Evolutionary conservation across 2,113 vertebrate genomes (phyloP).

Genomic region (Mionectes macconnelli): DNA sequence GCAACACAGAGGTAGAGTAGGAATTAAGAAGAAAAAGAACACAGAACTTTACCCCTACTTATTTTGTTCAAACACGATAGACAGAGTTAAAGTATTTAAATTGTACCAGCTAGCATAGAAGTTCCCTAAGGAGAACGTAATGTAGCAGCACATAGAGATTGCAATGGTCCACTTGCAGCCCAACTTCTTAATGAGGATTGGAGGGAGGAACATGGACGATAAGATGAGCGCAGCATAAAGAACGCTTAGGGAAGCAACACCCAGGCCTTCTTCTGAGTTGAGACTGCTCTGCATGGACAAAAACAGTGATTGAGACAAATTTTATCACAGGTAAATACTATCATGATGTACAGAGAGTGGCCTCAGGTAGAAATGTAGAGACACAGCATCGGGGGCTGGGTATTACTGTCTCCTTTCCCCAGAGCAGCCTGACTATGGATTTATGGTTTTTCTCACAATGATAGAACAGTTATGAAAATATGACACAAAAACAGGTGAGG

Average conservation of each 20-base stretch:
- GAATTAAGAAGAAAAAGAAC: not conserved
- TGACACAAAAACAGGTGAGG: not conserved
- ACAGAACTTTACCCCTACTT: not conserved
- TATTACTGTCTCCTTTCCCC: not conserved
- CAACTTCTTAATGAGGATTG: conserved; percentile 87
- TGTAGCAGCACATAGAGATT: conserved; percentile 88
- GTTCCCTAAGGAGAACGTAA: conserved; percentile 90
- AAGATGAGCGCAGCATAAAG: conserved; percentile 87
- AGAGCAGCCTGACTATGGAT: not conserved
- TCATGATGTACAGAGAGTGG: not conserved
- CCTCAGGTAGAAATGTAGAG: not conserved
- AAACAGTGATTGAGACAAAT: not conserved
- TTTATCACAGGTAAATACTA: not conserved
- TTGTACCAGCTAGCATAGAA: conserved; percentile 89
- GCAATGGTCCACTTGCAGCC: conserved; percentile 96
- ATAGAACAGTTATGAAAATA: not conserved
- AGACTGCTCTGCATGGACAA: conserved; percentile 88
- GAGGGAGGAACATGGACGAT: conserved; percentile 93
- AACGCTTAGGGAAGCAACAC: conserved; percentile 87
- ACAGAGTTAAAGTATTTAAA: not conserved
- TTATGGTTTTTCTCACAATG: not conserved
- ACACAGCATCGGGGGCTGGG: not conserved
- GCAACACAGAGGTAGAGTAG: not conserved
- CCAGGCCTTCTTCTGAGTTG: conserved; percentile 86
- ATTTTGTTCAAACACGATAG: not conserved